Percentiles rank a stretch among this genome's conserved stretches.
Conservation (phyloP, 2,888 invertebrate species). For the Trilocha varians region DNA sequence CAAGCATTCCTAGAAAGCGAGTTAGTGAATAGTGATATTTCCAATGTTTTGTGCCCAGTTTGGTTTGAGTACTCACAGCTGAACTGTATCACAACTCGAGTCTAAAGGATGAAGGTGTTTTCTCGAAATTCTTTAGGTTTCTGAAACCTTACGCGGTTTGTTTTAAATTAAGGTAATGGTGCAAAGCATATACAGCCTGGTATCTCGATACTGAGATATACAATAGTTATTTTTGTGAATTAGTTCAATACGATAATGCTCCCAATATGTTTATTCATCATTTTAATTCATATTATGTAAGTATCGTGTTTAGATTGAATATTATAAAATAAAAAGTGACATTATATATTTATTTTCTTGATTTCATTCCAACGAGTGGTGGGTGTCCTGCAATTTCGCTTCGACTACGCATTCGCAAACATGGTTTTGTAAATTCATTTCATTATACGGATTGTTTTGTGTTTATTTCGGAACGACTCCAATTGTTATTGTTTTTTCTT, state of each 20-base stretch:
- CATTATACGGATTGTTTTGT: constrained; percentile 39
- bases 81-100: constrained; percentile 1
- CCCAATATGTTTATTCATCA: background rate
- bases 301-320: constrained; percentile 2
- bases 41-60: background rate
- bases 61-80: constrained; percentile 9
- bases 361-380: constrained; percentile 62
- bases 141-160: constrained; percentile 36
- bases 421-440: constrained; percentile 64
- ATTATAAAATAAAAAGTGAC: constrained; percentile 22
- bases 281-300: background rate
- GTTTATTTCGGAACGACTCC: constrained; percentile 48
- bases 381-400: constrained; percentile 38
- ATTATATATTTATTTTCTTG: constrained; percentile 45
- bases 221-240: constrained; percentile 19
- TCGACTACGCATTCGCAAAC: constrained; percentile 39
- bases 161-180: constrained; percentile 49
- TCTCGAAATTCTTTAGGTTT: constrained; percentile 30
- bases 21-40: constrained; percentile 5
- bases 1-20: constrained; percentile 48
- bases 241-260: constrained; percentile 4
- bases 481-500: no score
- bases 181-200: constrained; percentile 42
- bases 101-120: constrained; percentile 13
- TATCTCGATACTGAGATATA: constrained; percentile 13